Evolutionary conservation across 2,888 invertebrate genomes (phyloP), one percentile per base, ranked within the genome.

Genomic region (Dryomyza anilis): DNA sequence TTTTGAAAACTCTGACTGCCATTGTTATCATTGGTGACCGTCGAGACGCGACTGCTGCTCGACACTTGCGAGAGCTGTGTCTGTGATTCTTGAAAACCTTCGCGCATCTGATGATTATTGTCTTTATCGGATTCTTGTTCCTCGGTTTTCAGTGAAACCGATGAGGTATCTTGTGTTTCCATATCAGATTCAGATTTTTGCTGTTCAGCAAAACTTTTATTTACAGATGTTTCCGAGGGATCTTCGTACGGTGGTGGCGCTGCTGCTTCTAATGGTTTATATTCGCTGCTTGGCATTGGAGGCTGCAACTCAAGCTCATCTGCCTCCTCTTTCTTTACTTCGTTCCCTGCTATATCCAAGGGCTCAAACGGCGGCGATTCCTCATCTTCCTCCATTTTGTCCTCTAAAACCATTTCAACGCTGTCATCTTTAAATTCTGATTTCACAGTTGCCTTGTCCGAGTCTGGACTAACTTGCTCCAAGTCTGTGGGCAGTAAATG

Each of bases 401-500:
- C 74, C 25, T 76, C 72, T n/a, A 70, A 69, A 66, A 80, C 79
- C 43, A 79, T 77, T 12, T 81, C 78, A 45, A 76, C 70, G 60
- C 82, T 83, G 21, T 82, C 84, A 3, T 77, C 76, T 53, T 73
- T 78, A 2, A 70, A 62, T 33, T 79, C 81, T 0, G 77, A 80
- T 65, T 83, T 83, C 1, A 80, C 72, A 1, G 84, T 86, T 55
- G 86, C 87, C 73, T 88, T 88, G 63, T 90, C 90, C 0, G 92
- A 92, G 66, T 91, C 92, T 0, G 93, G 93, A 68, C 93, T 93
- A 7, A 93, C 89, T 39, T 93, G 91, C 81, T 93, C 93, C 48
- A 93, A 83, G 79, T 93, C 93, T 58, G 87, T 89, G 0, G 92
- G 92, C 23, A 93, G 78, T 3, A 93, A 82, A 43, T 86, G 85